Evolutionary conservation across 2,113 vertebrate genomes (phyloP).

Genomic region (Oreotrochilus melanogaster): DNA sequence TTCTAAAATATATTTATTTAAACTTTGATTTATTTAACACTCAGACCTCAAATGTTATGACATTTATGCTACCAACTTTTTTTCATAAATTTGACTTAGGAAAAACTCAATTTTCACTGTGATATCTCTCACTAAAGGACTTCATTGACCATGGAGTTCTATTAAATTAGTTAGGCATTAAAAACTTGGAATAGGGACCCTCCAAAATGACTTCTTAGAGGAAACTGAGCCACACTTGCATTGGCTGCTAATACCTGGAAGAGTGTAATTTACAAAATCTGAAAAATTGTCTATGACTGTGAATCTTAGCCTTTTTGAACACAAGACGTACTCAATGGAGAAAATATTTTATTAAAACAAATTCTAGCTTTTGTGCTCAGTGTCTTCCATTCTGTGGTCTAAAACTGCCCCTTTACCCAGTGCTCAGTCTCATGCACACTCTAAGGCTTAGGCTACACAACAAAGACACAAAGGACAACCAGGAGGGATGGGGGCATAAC

Average conservation of each 20-base stretch:
- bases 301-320: background rate
- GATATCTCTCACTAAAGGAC: background rate
- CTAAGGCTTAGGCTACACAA: background rate
- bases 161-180: background rate
- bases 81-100: background rate
- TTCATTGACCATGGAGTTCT: background rate
- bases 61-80: background rate
- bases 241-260: background rate
- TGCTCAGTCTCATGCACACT: fast-evolving
- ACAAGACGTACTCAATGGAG: background rate
- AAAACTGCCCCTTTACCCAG: background rate
- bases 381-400: background rate
- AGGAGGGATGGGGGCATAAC: fast-evolving
- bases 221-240: background rate
- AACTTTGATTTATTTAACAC: background rate
- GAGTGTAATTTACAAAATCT: background rate
- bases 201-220: background rate
- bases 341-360: background rate
- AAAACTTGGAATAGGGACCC: background rate
- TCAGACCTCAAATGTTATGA: background rate
- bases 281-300: background rate
- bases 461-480: background rate
- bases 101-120: background rate
- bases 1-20: background rate
- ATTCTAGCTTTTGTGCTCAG: background rate